Conservation (phyloP, 2,888 invertebrate genomes). For the Suillia variegata region DNA sequence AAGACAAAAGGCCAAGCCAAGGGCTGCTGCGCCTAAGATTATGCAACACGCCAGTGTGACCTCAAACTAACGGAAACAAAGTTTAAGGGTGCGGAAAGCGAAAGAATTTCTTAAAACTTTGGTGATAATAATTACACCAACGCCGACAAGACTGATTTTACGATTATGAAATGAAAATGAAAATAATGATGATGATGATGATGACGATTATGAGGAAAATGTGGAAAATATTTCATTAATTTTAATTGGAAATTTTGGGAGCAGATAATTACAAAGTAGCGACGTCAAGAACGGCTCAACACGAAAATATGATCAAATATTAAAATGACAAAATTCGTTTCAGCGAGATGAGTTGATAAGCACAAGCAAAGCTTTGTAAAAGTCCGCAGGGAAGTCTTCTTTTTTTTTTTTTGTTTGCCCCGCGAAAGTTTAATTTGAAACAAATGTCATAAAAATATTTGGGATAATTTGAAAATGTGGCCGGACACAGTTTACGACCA, state of each 20-base stretch:
- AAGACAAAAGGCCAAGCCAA: neutral
- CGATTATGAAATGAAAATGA: neutral
- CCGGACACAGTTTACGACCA: neutral
- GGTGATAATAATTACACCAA: slow-evolving; percentile 13
- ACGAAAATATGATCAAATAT: slow-evolving; percentile 40
- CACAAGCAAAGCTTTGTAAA: neutral
- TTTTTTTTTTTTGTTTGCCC: too few relatives aligned
- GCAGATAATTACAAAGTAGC: slow-evolving; percentile 50
- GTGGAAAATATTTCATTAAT: slow-evolving; percentile 59
- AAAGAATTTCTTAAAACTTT: neutral
- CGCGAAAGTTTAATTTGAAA: slow-evolving; percentile 46
- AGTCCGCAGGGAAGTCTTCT: neutral
- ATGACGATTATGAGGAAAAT: slow-evolving; percentile 31
- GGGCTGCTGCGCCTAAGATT: neutral
- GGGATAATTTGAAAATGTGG: slow-evolving; percentile 42
- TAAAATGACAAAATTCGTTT: slow-evolving; percentile 31
- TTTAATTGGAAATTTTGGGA: slow-evolving; percentile 58
- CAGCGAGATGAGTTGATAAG: slow-evolving; percentile 19
- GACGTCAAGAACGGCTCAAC: too few relatives aligned
- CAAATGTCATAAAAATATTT: slow-evolving; percentile 52
- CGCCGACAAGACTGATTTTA: neutral
- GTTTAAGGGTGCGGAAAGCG: neutral
- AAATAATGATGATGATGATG: slow-evolving; percentile 4
- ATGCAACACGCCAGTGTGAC: neutral
- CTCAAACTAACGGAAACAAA: neutral